Percentiles rank a stretch among this genome's conserved stretches.
Evolutionary conservation across 30 jellyfish, hydroid and myxozoan genomes (phyloP).

Genomic region (Cassiopea andromeda): DNA sequence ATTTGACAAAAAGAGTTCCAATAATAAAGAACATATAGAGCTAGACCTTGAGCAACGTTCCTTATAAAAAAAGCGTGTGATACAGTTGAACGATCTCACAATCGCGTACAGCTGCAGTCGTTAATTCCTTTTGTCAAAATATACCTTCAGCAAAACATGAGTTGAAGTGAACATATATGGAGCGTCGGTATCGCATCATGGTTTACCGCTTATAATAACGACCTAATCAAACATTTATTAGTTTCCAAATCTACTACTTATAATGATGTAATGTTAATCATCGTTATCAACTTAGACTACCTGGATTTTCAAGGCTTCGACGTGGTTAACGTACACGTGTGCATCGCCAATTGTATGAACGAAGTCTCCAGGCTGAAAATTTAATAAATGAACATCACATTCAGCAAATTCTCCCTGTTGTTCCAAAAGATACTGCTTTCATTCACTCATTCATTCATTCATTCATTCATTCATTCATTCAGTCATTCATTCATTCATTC

Average conservation of each 20-base stretch:
- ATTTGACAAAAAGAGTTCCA: too few relatives aligned
- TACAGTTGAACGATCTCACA: too few relatives aligned
- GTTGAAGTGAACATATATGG: neutral
- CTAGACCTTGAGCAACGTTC: too few relatives aligned
- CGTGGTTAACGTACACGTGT: conserved; percentile 86
- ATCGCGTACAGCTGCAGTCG: too few relatives aligned
- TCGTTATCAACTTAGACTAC: conserved; percentile 2
- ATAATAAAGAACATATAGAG: too few relatives aligned
- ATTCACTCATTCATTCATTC: too few relatives aligned
- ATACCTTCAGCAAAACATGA: neutral
- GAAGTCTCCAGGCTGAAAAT: conserved; percentile 93
- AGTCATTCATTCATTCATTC: too few relatives aligned
- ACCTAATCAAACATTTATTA: neutral
- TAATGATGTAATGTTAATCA: neutral
- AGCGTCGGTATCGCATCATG: neutral
- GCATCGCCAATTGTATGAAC: conserved; percentile 98
- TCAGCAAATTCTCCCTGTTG: neutral
- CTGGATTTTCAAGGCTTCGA: conserved; percentile 88
- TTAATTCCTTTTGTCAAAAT: too few relatives aligned
- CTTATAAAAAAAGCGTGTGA: too few relatives aligned
- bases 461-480: too few relatives aligned
- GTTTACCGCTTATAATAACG: neutral
- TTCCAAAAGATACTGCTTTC: neutral
- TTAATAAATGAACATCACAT: neutral
- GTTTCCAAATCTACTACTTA: neutral